Base-by-base conservation (phyloP, 1,140 invertebrate genomes). In the Polyergus mexicanus region DNA sequence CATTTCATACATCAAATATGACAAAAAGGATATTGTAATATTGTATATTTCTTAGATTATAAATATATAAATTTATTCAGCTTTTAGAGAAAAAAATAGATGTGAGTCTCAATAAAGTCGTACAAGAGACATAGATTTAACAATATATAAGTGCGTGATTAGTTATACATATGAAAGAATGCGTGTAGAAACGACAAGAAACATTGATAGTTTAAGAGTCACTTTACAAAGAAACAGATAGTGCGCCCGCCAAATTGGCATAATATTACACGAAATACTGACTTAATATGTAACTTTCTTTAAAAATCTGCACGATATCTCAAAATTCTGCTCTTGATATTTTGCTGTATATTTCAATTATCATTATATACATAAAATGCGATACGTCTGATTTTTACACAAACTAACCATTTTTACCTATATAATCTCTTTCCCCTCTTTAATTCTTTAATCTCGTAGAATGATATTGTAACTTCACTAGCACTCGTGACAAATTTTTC, bases 211-310 rank as follows among this genome's bases (percentile, higher is more conserved):
- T 68, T 78, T 47, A 6, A 77, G 25, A 65, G 22, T 19, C 16
- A 63, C 11, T 63, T 63, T 44, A 28, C n/a, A 76, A 38, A 60
- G 35, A 76, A 76, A 54, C 38, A 38, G 63, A 38, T 76, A 22
- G 56, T 56, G 41, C 32, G 51, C 32, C 32, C 47, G 22, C 19
- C 5, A 28, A 51, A 44, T 35, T 8, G 28, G 11, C n/a, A 5
- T 35, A 11, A 19, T 76, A 32, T 62, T 80, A 85, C 32, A 81
- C 51, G 80, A 85, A 81, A 80, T 80, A 85, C 71, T 77, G 83
- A 66, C 72, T 87, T 72, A 19, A 38, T 32, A 32, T 28, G 58
- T 72, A 74, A 78, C 58, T 74, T 65, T 58, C n/a, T 58, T 81
- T 72, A 41, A 54, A 80, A 74, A 41, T 72, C 65, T 72, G 72